A percentile compares a stretch with the other conserved stretches of the same genome.
Conservation (phyloP, 2,888 invertebrate genomes). For the Drosophila meridiana region DNA sequence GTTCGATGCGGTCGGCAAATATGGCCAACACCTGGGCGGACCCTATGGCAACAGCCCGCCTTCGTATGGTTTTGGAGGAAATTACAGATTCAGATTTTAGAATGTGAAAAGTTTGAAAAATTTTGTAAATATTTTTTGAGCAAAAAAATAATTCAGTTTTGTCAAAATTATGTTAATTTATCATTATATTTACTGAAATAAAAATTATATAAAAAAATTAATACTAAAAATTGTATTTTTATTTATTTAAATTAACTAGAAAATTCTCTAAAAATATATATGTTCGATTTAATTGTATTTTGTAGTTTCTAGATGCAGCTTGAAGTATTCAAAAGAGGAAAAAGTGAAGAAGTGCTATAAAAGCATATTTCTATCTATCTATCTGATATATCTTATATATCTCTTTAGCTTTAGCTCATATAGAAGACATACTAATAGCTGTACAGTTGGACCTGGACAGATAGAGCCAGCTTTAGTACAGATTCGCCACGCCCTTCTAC, state of each 20-base stretch:
- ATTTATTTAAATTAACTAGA: neutral
- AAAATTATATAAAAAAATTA: neutral
- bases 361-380: no score
- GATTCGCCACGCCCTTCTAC: no score
- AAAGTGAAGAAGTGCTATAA: no score
- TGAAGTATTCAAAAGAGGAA: no score
- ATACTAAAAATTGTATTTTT: no score
- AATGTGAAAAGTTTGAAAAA: rapidly evolving
- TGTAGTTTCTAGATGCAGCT: no score
- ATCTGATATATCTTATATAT: no score
- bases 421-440: no score
- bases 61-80: constrained; percentile 54
- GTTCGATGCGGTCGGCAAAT: constrained; percentile 68
- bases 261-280: neutral
- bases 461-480: no score
- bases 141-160: neutral
- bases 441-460: no score
- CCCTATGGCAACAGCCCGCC: constrained; percentile 78
- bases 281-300: no score
- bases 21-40: constrained; percentile 79
- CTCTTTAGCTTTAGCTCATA: no score
- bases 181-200: constrained; percentile 20
- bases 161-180: constrained; percentile 7
- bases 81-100: constrained; percentile 56
- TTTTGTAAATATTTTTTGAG: neutral